A percentile compares a stretch with the other conserved stretches of the same genome.
Conservation (phyloP, 2,797 vertebrate genomes). For the Pseudomugil gertrudae region DNA sequence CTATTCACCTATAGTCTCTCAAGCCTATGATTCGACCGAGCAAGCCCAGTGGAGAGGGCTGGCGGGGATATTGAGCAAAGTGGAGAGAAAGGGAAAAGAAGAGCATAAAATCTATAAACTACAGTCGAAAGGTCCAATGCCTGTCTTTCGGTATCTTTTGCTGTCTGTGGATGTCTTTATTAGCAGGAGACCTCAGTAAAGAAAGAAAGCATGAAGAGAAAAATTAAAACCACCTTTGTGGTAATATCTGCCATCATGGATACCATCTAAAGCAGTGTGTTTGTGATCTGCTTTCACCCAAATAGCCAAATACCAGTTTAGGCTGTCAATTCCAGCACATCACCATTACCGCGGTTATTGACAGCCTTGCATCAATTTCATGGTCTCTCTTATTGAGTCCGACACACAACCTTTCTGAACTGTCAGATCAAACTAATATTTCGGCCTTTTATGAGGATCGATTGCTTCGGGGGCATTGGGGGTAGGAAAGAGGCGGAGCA, state of each 20-base stretch:
- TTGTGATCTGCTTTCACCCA: slow-evolving; percentile 10
- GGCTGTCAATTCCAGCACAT: slow-evolving; percentile 44
- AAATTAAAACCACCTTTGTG: slow-evolving; percentile 6
- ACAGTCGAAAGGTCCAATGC: slow-evolving; percentile 52
- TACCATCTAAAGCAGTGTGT: slow-evolving; percentile 13
- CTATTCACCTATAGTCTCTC: slow-evolving; percentile 46
- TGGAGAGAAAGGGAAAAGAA: slow-evolving; percentile 32
- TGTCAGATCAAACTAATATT: slow-evolving; percentile 86
- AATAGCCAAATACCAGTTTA: slow-evolving; percentile 29
- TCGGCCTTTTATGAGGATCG: slow-evolving; percentile 83
- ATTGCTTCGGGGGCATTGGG: slow-evolving; percentile 71
- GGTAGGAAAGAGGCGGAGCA: slow-evolving; percentile 64
- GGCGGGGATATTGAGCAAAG: slow-evolving; percentile 51
- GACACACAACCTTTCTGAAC: slow-evolving; percentile 83
- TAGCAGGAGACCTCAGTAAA: slow-evolving; percentile 16
- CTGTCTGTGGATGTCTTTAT: slow-evolving; percentile 56
- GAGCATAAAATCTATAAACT: slow-evolving; percentile 65
- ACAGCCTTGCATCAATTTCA: slow-evolving; percentile 82
- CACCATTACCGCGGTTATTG: slow-evolving; percentile 69
- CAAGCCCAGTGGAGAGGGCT: slow-evolving; percentile 30
- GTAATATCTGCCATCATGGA: slow-evolving; percentile 8
- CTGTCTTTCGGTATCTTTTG: slow-evolving; percentile 60
- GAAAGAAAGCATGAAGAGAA: slow-evolving; percentile 17
- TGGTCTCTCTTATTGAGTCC: slow-evolving; percentile 75
- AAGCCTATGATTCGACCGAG: slow-evolving; percentile 47